phyloP scores from a whole-genome alignment of 2,888 invertebrate genomes.

The Dicycla oo region DNA sequence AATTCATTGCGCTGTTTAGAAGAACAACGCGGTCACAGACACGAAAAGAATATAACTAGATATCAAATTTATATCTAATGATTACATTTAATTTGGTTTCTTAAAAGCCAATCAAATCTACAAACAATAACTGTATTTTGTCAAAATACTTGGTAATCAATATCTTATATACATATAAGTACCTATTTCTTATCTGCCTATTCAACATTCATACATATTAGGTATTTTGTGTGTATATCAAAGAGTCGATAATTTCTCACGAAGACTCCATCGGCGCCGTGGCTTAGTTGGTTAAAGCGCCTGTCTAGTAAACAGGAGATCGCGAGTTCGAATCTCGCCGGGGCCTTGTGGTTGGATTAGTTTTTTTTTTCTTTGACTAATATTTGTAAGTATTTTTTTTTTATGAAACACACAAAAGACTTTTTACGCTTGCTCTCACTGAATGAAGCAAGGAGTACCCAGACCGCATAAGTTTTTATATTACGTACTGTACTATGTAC shows the following conservation, averaged over 20 bases:
- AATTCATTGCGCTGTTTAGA: no score
- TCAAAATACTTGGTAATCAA: background rate
- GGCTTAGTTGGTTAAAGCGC: constrained; percentile 89
- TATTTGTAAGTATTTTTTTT: background rate
- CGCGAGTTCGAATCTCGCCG: constrained; percentile 89
- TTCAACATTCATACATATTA: background rate
- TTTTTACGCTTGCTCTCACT: no score
- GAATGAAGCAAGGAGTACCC: no score
- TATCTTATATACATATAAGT: no score
- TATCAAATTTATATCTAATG: background rate
- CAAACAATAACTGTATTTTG: no score
- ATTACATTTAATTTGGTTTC: background rate
- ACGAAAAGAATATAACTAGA: no score
- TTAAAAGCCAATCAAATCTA: background rate
- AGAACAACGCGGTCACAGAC: no score
- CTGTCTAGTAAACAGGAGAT: constrained; percentile 90
- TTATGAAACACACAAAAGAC: no score
- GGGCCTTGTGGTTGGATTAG: constrained; percentile 75
- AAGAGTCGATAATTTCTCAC: constrained; percentile 27
- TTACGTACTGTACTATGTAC: no score
- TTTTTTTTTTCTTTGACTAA: background rate
- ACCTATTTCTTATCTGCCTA: background rate
- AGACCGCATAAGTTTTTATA: no score
- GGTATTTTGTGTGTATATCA: background rate
- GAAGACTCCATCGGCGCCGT: constrained; percentile 76